Evolutionary conservation across 2,113 vertebrate genomes (phyloP).

Genomic region (Cottus gobio): DNA sequence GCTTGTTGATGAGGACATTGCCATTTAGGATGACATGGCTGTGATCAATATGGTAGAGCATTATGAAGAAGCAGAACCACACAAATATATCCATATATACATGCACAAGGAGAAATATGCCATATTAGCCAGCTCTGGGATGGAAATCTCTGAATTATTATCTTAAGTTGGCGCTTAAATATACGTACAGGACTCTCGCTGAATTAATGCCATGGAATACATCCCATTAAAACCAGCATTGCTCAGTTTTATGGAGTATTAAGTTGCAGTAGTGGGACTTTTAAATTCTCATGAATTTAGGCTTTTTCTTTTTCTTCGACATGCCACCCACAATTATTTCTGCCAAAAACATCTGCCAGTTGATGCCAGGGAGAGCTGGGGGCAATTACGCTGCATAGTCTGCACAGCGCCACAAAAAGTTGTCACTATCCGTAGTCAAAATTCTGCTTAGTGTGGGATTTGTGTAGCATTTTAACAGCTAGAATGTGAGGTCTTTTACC

Average conservation of each 20-base stretch:
- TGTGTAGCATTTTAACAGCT: slow-evolving; percentile 45
- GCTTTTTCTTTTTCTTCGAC: not conserved
- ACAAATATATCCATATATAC: not conserved
- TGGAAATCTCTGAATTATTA: not conserved
- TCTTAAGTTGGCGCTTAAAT: slow-evolving; percentile 1
- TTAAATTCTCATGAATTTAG: slow-evolving; percentile 38
- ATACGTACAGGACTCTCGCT: not conserved
- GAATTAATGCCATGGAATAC: slow-evolving; percentile 4
- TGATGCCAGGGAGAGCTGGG: slow-evolving; percentile 33
- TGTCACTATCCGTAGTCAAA: slow-evolving; percentile 15
- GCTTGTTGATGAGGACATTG: slow-evolving; percentile 41
- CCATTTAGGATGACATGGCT: slow-evolving; percentile 33
- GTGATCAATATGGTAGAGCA: slow-evolving; percentile 2
- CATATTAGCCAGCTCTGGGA: not conserved
- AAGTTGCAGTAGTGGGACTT: slow-evolving; percentile 28
- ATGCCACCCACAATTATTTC: slow-evolving; percentile 53
- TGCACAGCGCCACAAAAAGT: slow-evolving; percentile 34
- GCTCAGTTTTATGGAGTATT: slow-evolving; percentile 10
- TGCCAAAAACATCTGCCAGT: slow-evolving; percentile 40
- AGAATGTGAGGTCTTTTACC: slow-evolving; percentile 10
- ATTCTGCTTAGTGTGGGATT: slow-evolving; percentile 49
- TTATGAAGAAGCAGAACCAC: not conserved
- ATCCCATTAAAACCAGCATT: slow-evolving; percentile 18
- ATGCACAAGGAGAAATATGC: not conserved
- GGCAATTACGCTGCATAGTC: slow-evolving; percentile 51